Base-by-base conservation (phyloP, 2,797 vertebrate genomes). In the Muscicapa striata region DNA sequence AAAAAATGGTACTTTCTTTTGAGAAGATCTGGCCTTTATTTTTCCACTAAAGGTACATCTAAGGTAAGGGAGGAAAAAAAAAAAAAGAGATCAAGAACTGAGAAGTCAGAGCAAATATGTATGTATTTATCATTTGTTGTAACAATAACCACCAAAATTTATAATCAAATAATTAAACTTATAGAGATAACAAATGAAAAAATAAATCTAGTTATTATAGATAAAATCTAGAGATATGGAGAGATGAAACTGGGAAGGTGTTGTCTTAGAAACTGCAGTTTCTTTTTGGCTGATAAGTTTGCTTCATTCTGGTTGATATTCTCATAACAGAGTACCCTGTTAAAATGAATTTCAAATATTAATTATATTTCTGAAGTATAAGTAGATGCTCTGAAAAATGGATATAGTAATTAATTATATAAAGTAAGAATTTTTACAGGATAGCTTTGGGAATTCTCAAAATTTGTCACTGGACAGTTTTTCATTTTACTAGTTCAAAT, bases 41-140 rank as follows among this genome's bases (percentile, higher is more conserved):
- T 99, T 98, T 99, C 99, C 92, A 99, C 98, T 90, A 99, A 99
- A 97, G 99, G 99, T 95, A 99, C 98, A 81, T 99, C 99, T 81
- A 99, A 99, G 99, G 99, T 99, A 97, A 97, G 98, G 70, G 57
- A 64, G 76, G 15, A 46, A 51, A 69, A 32, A n/a, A 59, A 59
- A 41, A 38, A 9, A 40, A 14, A 49, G 7, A 59, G 7, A 49
- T 17, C 57, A 19, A 80, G 15, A 88, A 41, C 13, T 59, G 7
- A 52, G 34, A 80, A 69, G 27, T 86, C 81, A 88, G n/a, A 83
- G 18, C 10, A 91, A 43, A 58, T 59, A 15, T 61, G 8, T 70
- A 32, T 82, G 34, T 61, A 61, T 72, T 92, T 87, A 32, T 72
- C 0, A 63, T 81, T 69, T 84, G 17, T 62, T 90, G 6, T 77